Evolutionary conservation across 2,888 invertebrate genomes (phyloP).

Genomic region (Pachydiplax longipennis): DNA sequence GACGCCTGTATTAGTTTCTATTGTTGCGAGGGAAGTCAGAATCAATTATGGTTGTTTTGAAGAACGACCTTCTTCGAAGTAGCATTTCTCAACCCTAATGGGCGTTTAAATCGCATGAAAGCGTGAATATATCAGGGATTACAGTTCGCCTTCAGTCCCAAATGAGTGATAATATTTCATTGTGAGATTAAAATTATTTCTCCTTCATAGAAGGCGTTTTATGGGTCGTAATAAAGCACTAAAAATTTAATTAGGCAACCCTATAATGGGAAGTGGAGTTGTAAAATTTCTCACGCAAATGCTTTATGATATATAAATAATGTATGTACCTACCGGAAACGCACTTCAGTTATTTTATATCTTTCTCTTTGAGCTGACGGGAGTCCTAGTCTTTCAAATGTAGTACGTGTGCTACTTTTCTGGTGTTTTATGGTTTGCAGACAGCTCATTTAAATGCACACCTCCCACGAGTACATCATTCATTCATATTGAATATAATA

Average conservation of each 20-base stretch:
- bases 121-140: background rate
- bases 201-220: background rate
- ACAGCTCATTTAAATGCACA: no score
- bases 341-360: no score
- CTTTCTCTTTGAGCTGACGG: no score
- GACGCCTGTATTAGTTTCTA: background rate
- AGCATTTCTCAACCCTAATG: background rate
- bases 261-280: background rate
- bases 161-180: background rate
- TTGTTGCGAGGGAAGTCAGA: background rate
- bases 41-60: background rate
- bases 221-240: background rate
- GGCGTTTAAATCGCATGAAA: background rate
- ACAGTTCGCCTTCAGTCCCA: background rate
- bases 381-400: no score
- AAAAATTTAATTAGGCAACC: background rate
- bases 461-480: no score
- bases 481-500: no score
- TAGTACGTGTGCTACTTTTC: no score
- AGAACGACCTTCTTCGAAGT: background rate
- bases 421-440: no score
- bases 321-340: no score
- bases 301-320: no score
- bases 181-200: background rate
- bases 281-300: background rate